phyloP scores from a whole-genome alignment of 2,797 vertebrate species.

The Sciaenops ocellatus region DNA sequence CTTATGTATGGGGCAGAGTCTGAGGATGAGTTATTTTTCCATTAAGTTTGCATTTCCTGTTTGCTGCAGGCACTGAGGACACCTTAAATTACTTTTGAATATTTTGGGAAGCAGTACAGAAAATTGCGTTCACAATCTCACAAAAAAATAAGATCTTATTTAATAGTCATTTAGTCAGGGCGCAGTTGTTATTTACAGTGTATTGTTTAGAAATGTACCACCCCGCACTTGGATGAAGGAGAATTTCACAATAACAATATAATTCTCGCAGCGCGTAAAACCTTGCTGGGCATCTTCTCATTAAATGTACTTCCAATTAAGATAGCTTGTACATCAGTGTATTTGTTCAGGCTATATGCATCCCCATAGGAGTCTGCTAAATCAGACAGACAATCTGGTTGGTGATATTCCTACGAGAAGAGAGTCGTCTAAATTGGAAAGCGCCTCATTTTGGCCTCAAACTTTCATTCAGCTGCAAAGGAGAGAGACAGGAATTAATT shows the following conservation, averaged over 20 bases:
- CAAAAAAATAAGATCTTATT: conserved; percentile 55
- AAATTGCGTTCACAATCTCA: conserved; percentile 42
- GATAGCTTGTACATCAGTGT: conserved; percentile 40
- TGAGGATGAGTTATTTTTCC: conserved; percentile 38
- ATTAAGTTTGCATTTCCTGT: conserved; percentile 56
- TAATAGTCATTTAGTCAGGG: conserved; percentile 54
- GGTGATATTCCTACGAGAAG: conserved; percentile 56
- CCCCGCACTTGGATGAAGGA: neutral
- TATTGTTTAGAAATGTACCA: conserved; percentile 38
- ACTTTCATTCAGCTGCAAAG: conserved; percentile 62
- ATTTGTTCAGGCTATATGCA: conserved; percentile 41
- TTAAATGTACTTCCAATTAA: conserved; percentile 61
- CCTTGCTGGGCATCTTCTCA: conserved; percentile 44
- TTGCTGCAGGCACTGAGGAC: conserved; percentile 49
- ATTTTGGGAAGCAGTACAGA: conserved; percentile 27
- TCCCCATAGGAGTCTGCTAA: conserved; percentile 44
- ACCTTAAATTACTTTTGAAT: conserved; percentile 31
- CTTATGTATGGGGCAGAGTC: conserved; percentile 3
- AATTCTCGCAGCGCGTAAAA: conserved; percentile 27
- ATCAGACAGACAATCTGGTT: conserved; percentile 57
- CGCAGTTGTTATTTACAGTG: conserved; percentile 43
- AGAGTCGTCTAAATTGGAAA: conserved; percentile 64
- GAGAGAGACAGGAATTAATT: conserved; percentile 68
- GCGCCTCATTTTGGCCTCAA: conserved; percentile 64
- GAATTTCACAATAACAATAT: conserved; percentile 18